Conservation (phyloP, 2,888 invertebrate genomes). For the Atrina japonica region DNA sequence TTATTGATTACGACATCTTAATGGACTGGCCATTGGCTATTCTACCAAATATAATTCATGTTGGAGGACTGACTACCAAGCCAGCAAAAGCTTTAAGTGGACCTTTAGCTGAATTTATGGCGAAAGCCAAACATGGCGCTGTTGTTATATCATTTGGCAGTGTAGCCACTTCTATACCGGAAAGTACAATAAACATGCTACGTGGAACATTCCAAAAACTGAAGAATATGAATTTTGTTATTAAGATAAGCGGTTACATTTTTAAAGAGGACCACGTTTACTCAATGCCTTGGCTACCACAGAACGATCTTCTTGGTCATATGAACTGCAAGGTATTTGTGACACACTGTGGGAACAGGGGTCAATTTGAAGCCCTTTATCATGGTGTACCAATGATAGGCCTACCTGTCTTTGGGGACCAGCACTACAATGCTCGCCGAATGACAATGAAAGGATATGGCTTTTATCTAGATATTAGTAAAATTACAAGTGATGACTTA, state of each 20-base stretch:
- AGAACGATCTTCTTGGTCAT: constrained; percentile 62
- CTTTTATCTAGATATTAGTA: constrained; percentile 43
- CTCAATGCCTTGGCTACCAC: constrained; percentile 57
- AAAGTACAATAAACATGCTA: constrained; percentile 35
- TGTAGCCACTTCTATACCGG: constrained; percentile 38
- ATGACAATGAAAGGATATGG: constrained; percentile 54
- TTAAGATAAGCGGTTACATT: constrained; percentile 21
- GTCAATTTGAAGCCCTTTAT: constrained; percentile 64
- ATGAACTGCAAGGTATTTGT: constrained; percentile 58
- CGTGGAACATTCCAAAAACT: constrained; percentile 43
- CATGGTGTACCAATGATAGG: constrained; percentile 65
- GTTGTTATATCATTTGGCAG: constrained; percentile 63
- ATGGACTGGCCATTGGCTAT: constrained; percentile 50
- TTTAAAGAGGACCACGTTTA: constrained; percentile 37
- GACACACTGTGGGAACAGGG: constrained; percentile 65
- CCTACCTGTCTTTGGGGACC: constrained; percentile 58
- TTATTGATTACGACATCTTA: constrained; percentile 45
- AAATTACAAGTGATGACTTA: no score
- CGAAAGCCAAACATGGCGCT: constrained; percentile 49
- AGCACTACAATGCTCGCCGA: constrained; percentile 52
- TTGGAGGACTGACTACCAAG: constrained; percentile 49
- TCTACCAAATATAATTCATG: constrained; percentile 51
- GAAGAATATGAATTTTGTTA: constrained; percentile 42
- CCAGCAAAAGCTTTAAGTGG: constrained; percentile 45
- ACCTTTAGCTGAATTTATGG: constrained; percentile 47